Conservation (phyloP, 2,113 vertebrate species). For the Pseudorasbora parva region DNA sequence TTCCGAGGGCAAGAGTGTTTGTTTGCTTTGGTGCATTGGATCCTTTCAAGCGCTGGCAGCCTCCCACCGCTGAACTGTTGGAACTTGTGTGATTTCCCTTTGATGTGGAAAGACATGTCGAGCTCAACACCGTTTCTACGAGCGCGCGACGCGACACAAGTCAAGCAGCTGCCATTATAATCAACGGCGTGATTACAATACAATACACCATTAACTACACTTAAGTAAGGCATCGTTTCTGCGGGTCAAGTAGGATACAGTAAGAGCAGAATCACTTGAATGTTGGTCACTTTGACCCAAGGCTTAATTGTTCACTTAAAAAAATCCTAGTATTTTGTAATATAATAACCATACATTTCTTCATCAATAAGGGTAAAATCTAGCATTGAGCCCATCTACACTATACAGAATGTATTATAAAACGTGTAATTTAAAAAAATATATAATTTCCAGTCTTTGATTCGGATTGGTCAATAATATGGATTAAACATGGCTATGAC, state of each 20-base stretch:
- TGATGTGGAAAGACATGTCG: slow-evolving; percentile 56
- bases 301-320: too few species aligned
- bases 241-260: not conserved
- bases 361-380: not conserved
- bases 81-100: slow-evolving; percentile 55
- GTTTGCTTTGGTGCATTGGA: slow-evolving; percentile 40
- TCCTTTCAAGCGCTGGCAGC: slow-evolving; percentile 42
- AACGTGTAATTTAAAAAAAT: too few species aligned
- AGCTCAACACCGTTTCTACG: not conserved
- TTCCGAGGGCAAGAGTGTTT: slow-evolving; percentile 44
- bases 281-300: not conserved
- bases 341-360: not conserved
- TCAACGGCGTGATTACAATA: not conserved
- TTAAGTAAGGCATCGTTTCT: not conserved
- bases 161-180: not conserved
- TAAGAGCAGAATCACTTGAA: not conserved
- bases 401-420: too few species aligned
- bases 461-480: too few species aligned
- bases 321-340: slow-evolving; percentile 3
- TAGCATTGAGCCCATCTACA: not conserved
- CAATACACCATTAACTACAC: not conserved
- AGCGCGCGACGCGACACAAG: slow-evolving; percentile 16
- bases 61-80: slow-evolving; percentile 56
- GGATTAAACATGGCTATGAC: too few species aligned
- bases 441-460: too few species aligned